Percentiles rank a stretch among this genome's conserved stretches.
Conservation (phyloP, 2,113 vertebrate species). For the Vireo altiloquus region DNA sequence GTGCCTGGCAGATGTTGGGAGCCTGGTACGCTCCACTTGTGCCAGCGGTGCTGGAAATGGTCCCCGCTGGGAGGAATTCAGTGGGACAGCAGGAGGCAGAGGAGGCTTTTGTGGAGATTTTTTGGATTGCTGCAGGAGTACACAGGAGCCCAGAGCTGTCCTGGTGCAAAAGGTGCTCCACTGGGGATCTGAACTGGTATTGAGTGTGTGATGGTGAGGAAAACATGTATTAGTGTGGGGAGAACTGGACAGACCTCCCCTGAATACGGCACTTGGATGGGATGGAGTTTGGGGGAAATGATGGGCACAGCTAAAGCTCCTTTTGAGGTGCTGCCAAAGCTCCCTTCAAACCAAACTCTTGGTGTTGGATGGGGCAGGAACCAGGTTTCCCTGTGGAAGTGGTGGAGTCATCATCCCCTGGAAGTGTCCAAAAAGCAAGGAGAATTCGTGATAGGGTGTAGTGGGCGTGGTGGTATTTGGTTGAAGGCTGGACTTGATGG, state of each 20-base stretch:
- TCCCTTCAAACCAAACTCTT: background rate
- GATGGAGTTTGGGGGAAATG: background rate
- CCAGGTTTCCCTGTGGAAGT: background rate
- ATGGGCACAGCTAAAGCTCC: background rate
- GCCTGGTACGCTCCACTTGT: background rate
- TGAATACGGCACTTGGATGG: background rate
- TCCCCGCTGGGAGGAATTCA: background rate
- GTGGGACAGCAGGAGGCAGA: background rate
- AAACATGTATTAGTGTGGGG: background rate
- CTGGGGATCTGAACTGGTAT: fast-evolving
- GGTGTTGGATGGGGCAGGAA: background rate
- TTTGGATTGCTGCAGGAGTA: background rate
- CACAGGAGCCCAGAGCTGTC: fast-evolving
- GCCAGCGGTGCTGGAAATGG: background rate
- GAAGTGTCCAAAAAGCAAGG: background rate
- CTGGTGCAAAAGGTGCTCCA: background rate
- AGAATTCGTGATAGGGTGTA: background rate
- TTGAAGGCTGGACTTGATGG: background rate
- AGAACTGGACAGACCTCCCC: background rate
- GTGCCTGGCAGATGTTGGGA: slow-evolving; percentile 46
- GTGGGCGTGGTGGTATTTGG: background rate
- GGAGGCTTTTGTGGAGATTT: background rate
- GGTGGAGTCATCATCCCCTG: background rate
- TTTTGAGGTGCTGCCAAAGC: background rate
- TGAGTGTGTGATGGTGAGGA: background rate